Base-by-base conservation (phyloP, 2,888 invertebrate species). In the Dynastes tityus region DNA sequence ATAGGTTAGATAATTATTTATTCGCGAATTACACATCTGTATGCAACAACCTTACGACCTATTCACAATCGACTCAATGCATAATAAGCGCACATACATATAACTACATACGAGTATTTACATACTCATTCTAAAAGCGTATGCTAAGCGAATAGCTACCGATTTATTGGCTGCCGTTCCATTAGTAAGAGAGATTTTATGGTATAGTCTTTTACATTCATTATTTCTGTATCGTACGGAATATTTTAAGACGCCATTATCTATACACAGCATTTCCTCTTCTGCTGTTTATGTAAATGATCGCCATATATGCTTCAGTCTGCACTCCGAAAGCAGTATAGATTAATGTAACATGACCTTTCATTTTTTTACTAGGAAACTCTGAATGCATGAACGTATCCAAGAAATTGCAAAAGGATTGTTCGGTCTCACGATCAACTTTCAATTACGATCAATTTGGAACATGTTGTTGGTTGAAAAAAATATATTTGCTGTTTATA, bases 181-280 rank as follows among this genome's bases (percentile, higher is more conserved):
- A 73, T 73, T 73, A 61, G 61, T 58, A 61, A 22, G 58, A 73
- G 58, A 73, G 45, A 73, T 61, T 73, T 73, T 40, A 61, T 61
- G n/a, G 58, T 9, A 61, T 61, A 22, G 45, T 73, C 58, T 73
- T 16, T 40, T 37, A 45, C 61, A 45, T 73, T 73, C 40, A 45
- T 73, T 61, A 73, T 40, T 73, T 68, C 27, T 49, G 49, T 16
- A 32, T 32, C 32, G 55, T 16, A 37, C 49, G 32, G 32, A 55
- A 55, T 29, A 70, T 70, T 51, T 53, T 71, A 55, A 32, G 29
- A 40, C 37, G 16, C 55, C 40, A 68, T 49, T 68, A 68, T 73
- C 73, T 73, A 45, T 37, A 40, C 61, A 49, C 51, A 68, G 49
- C 16, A 73, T 61, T 73, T 61, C 40, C 61, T 37, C 55, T 40